Evolutionary conservation across 37 sponge, comb jelly and placozoan genomes (phyloP).

Genomic region (Cliona cf. orientalis): DNA sequence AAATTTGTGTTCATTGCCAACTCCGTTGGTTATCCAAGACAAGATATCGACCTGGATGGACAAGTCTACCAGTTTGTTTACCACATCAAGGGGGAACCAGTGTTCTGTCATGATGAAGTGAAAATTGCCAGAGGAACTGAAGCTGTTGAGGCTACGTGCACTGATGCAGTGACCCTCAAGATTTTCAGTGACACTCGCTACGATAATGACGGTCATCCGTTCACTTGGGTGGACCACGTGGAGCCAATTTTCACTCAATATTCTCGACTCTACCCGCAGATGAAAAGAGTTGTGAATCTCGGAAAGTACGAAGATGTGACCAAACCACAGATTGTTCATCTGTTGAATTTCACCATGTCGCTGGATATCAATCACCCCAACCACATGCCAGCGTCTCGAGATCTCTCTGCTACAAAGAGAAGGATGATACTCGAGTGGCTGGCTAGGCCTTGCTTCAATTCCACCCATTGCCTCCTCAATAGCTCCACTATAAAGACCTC

Average conservation of each 20-base stretch:
- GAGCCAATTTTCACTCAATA: constrained; percentile 60
- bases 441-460: constrained; percentile 34
- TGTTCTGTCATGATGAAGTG: constrained; percentile 13
- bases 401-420: constrained; percentile 35
- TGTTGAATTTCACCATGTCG: constrained; percentile 12
- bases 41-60: constrained; percentile 32
- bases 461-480: too few species aligned
- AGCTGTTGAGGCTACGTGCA: background rate
- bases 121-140: background rate
- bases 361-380: constrained; percentile 45
- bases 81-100: too few species aligned
- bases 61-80: constrained; percentile 58
- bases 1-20: background rate
- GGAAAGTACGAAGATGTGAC: constrained; percentile 43
- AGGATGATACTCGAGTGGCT: constrained; percentile 55
- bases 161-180: background rate
- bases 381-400: constrained; percentile 80
- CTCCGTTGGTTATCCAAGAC: background rate
- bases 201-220: background rate
- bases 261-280: constrained; percentile 25
- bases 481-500: too few species aligned
- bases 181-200: background rate
- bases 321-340: constrained; percentile 1
- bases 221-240: constrained; percentile 46
- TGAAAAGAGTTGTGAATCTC: constrained; percentile 56